Percentiles rank a stretch among this genome's conserved stretches.
Evolutionary conservation across 30 jellyfish, hydroid and myxozoan genomes (phyloP).

Genomic region (Hydra vulgaris): DNA sequence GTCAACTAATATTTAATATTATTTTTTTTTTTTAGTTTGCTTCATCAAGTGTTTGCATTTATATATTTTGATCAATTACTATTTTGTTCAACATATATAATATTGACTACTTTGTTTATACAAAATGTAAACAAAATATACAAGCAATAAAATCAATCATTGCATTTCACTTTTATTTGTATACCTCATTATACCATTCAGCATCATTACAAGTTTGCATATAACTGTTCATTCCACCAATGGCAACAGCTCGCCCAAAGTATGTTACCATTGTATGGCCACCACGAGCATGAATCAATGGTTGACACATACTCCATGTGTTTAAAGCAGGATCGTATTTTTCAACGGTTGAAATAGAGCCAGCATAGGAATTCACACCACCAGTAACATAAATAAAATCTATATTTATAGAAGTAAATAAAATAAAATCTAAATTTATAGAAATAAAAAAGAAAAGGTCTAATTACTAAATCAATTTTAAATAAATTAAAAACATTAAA

Average conservation of each 20-base stretch:
- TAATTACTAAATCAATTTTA: neutral
- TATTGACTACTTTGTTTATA: too few relatives aligned
- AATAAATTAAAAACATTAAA: too few relatives aligned
- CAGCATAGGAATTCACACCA: constrained; percentile 72
- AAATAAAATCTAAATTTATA: neutral
- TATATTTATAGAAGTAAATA: neutral
- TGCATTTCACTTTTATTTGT: too few relatives aligned
- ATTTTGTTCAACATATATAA: too few relatives aligned
- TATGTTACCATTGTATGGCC: constrained; percentile 71
- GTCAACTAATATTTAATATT: too few relatives aligned
- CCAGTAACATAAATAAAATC: constrained; percentile 69
- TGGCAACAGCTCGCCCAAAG: constrained; percentile 78
- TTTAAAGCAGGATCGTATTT: constrained; percentile 45
- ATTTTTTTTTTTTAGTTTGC: too few relatives aligned
- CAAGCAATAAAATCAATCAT: too few relatives aligned
- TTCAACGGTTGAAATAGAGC: constrained; percentile 72
- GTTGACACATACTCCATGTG: constrained; percentile 64
- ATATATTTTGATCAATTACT: too few relatives aligned
- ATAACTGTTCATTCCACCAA: constrained; percentile 77
- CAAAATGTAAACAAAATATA: too few relatives aligned
- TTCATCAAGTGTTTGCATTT: too few relatives aligned
- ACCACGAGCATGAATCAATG: constrained; percentile 81
- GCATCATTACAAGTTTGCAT: constrained; percentile 67
- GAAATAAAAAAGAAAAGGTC: neutral
- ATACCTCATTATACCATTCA: constrained; percentile 75